A percentile compares a stretch with the other conserved stretches of the same genome.
Conservation (phyloP, 2,113 vertebrate species). For the sheep (Ovis aries) region DNA sequence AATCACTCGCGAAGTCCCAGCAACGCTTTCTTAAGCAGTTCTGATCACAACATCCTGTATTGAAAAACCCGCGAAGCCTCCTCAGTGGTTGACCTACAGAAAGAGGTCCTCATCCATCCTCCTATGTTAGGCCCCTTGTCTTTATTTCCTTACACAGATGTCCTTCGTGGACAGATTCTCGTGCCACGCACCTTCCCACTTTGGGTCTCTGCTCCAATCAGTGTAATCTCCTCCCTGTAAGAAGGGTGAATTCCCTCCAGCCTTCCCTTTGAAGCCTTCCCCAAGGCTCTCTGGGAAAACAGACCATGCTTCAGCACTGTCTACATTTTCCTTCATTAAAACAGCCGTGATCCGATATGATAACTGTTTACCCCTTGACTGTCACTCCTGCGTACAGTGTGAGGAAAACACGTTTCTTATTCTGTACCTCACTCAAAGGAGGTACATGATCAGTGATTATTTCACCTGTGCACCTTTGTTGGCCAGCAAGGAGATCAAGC, state of each 20-base stretch:
- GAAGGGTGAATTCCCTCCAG: background rate
- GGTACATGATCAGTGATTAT: background rate
- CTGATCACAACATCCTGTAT: background rate
- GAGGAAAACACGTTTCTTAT: background rate
- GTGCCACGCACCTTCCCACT: background rate
- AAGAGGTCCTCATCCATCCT: background rate
- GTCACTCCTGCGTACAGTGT: fast-evolving
- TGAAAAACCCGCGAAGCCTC: background rate
- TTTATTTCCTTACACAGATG: background rate
- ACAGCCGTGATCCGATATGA: background rate
- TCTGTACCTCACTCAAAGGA: background rate
- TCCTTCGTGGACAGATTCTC: too few relatives aligned
- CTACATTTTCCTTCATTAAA: background rate
- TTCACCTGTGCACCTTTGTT: background rate
- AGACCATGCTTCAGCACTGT: background rate
- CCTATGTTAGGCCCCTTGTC: background rate
- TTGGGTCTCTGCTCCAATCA: background rate
- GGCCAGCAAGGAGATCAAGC: background rate
- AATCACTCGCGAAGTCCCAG: fast-evolving
- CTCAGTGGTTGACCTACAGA: fast-evolving
- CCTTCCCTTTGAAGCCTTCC: background rate
- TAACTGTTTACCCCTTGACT: background rate
- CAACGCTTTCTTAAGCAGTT: background rate
- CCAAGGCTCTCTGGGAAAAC: background rate
- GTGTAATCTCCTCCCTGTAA: background rate